Conservation (phyloP, 2,888 invertebrate species). For the Leptopterna dolabrata region DNA sequence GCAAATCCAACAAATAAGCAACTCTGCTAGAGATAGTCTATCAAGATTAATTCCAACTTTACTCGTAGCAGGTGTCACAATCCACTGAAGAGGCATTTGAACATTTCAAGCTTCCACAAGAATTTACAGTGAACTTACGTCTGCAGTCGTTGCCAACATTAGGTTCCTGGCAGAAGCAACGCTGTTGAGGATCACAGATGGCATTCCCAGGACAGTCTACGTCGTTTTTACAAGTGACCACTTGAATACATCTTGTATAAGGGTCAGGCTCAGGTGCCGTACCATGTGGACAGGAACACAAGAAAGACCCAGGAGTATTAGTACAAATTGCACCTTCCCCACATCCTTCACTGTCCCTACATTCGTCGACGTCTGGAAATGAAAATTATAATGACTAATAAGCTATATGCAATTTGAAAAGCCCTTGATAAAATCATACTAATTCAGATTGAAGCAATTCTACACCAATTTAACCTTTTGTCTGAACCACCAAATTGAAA, state of each 20-base stretch:
- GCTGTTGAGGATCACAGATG: slow-evolving; percentile 80
- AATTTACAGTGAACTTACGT: slow-evolving; percentile 75
- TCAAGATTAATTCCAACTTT: too few species aligned
- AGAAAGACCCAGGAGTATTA: slow-evolving; percentile 81
- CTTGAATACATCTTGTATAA: slow-evolving; percentile 82
- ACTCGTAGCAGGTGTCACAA: too few species aligned
- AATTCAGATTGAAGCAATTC: too few species aligned
- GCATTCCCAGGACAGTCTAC: slow-evolving; percentile 91
- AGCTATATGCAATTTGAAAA: too few species aligned
- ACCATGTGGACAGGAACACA: slow-evolving; percentile 84
- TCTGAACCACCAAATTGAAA: too few species aligned
- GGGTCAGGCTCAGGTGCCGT: slow-evolving; percentile 87
- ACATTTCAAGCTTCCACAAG: too few species aligned
- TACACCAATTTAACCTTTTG: too few species aligned
- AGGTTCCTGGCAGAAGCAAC: slow-evolving; percentile 90
- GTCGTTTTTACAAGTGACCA: slow-evolving; percentile 80
- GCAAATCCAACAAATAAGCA: slow-evolving; percentile 64
- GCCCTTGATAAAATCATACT: too few species aligned
- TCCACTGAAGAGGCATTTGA: too few species aligned
- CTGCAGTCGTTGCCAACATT: slow-evolving; percentile 92
- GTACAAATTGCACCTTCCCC: slow-evolving; percentile 84
- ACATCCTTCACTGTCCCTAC: slow-evolving; percentile 75
- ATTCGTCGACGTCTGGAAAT: slow-evolving; percentile 83
- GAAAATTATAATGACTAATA: background rate
- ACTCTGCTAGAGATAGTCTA: background rate